Conservation (phyloP, 1,140 invertebrate genomes). For the Trypoxylus dichotomus region DNA sequence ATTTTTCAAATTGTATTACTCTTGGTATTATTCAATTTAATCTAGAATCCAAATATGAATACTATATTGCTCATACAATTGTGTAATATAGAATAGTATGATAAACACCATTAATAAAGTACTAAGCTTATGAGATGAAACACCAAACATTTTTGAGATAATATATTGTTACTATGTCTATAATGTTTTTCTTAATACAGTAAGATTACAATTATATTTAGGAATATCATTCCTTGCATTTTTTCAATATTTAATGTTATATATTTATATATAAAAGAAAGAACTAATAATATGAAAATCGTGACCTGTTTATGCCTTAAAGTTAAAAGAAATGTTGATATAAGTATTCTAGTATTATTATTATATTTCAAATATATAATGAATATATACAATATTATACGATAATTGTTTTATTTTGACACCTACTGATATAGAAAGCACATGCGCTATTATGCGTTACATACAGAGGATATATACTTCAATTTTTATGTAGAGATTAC, state of each 20-base stretch:
- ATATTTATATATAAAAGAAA: not conserved
- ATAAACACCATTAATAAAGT: too few species aligned
- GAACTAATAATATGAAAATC: slow-evolving; percentile 27
- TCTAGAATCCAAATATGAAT: not conserved
- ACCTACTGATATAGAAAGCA: too few species aligned
- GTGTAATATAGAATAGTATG: not conserved
- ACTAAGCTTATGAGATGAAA: not conserved
- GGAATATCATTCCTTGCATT: not conserved
- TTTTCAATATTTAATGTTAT: not conserved
- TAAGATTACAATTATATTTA: not conserved
- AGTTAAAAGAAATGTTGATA: slow-evolving; percentile 20
- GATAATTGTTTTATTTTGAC: not conserved
- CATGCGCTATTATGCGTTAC: too few species aligned
- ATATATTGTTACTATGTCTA: not conserved
- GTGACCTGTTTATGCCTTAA: slow-evolving; percentile 45
- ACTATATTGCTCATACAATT: not conserved
- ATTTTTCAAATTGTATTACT: not conserved
- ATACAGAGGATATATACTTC: too few species aligned
- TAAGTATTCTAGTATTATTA: slow-evolving; percentile 12
- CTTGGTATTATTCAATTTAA: not conserved
- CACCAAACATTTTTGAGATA: not conserved
- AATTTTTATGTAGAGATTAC: too few species aligned
- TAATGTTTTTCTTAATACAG: not conserved
- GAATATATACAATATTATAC: not conserved
- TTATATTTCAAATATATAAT: not conserved